phyloP scores from a whole-genome alignment of 2,113 vertebrate species.

The Naja naja region DNA sequence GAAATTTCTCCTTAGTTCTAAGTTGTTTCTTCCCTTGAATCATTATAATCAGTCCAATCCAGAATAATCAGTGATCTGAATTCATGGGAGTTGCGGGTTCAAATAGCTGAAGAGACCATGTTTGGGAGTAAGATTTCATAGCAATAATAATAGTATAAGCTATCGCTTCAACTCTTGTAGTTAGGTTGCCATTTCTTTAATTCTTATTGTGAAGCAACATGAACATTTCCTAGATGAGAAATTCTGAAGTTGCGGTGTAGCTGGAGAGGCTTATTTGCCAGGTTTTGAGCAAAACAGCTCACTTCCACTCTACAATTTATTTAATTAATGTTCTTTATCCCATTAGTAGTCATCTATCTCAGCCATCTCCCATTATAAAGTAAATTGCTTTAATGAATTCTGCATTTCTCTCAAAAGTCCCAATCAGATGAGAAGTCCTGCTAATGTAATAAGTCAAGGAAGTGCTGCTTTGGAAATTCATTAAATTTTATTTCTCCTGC shows the following conservation, averaged over 20 bases:
- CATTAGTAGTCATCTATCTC: conserved; percentile 62
- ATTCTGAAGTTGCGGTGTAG: not conserved
- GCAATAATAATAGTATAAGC: too few relatives aligned
- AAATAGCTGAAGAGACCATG: not conserved
- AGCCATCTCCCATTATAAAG: conserved; percentile 60
- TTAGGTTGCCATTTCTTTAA: not conserved
- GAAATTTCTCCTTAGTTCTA: too few relatives aligned
- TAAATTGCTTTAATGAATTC: conserved; percentile 69
- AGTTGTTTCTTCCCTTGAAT: too few relatives aligned
- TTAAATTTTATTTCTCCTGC: conserved; percentile 51
- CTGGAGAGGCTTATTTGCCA: conserved; percentile 47
- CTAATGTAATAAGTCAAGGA: conserved; percentile 60
- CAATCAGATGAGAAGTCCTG: conserved; percentile 53
- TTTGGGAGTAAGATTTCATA: not conserved
- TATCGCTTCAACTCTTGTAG: not conserved
- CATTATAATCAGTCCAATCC: not conserved
- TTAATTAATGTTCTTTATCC: conserved; percentile 67
- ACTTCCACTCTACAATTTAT: conserved; percentile 52
- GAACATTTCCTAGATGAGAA: not conserved
- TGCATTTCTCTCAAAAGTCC: conserved; percentile 63
- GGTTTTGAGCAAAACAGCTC: conserved; percentile 50
- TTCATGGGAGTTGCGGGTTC: not conserved
- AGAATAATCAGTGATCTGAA: not conserved
- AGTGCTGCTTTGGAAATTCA: conserved; percentile 55
- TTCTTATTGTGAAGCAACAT: conserved; percentile 11